Evolutionary conservation across 2,113 vertebrate species (phyloP), one percentile per base, ranked within the genome.

Genomic region (Gadus chalcogrammus): DNA sequence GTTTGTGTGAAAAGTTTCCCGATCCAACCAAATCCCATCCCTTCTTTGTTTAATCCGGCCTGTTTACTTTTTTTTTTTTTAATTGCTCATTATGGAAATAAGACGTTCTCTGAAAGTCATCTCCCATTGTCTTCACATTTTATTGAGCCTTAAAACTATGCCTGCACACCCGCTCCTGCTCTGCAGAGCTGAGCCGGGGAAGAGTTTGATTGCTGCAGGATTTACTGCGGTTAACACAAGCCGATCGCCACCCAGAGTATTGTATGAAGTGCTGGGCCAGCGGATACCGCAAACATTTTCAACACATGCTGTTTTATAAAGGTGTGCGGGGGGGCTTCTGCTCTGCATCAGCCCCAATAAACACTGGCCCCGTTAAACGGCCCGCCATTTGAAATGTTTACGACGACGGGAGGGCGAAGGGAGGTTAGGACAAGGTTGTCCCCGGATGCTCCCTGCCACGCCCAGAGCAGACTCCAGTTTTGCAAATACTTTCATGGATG

Each of bases 401-500:
- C 70, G 78, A 69, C 76, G 69, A 58, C 27, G 74, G 62, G 64
- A 81, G 55, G 78, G 38, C 20, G 56, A 75, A 72, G 61, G 69
- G 69, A 35, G 61, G 65, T 70, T 70, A 66, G 9, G 64, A 73
- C 67, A 58, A 22, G 68, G 66, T 69, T 75, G 77, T 81, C 58
- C 52, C 16, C 18, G 4, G 53, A 28, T 74, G 79, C 75, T 83
- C 82, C 85, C 77, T 77, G 74, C 31, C 16, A 69, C 77, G 83
- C 82, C 86, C 88, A 87, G 77, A 82, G 69, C 75, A 64, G 70
- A 85, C 88, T 83, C 70, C 73, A 66, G 73, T 86, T 84, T 77
- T 73, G 80, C 75, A 84, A 89, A 88, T 79, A 79, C 82, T 88
- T 90, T 87, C 77, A 87, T 78, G 89, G 84, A 79, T 80, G 83